Base-by-base conservation (phyloP, 2,888 invertebrate species). In the Emmelina monodactyla region DNA sequence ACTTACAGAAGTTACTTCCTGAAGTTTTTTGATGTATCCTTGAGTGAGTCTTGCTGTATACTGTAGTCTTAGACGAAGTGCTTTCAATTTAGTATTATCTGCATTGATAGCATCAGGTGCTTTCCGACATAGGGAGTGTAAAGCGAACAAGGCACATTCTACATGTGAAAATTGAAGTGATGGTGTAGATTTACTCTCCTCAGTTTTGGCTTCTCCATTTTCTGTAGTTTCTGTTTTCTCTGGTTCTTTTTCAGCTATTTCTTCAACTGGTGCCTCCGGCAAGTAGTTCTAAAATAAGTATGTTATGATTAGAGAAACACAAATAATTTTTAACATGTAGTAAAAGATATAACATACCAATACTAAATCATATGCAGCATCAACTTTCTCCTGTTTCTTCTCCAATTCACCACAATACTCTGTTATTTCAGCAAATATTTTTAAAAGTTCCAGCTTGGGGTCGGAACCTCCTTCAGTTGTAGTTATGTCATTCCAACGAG, bases 1-100 rank as follows among this genome's bases (percentile, higher is more conserved):
- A n/a, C n/a, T n/a, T n/a, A n/a, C n/a, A n/a, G n/a, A n/a, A 12
- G 82, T 82, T 32, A 82, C 85, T 70, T 87, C 86, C 37, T 86
- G 80, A 28, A 90, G 67, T 50, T 88, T 89, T 58, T 89, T 90
- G 5, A 76, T 72, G 46, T 81, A 95, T 41, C 92, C 94, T 73
- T 95, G 94, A 39, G 94, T 92, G 16, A 94, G 90, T 40, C 95
- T 83, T 0, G 96, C 94, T 57, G 97, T 91, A 67, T 94, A 97
- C 62, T 95, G 94, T 41, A 97, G 75, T 46, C 97, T 84, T 30
- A 89, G 72, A 43, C 92, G 86, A 51, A 97, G 90, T 53, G 95
- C 93, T 64, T 94, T 95, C 6, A 95, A 76, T 47, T 86, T 83
- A 9, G 76, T 68, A 9, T 88, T 86, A 53, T 91, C 89, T 14